Evolutionary conservation across 2,113 vertebrate genomes (phyloP), one percentile per base, ranked within the genome.

Genomic region (Serilophus lunatus): DNA sequence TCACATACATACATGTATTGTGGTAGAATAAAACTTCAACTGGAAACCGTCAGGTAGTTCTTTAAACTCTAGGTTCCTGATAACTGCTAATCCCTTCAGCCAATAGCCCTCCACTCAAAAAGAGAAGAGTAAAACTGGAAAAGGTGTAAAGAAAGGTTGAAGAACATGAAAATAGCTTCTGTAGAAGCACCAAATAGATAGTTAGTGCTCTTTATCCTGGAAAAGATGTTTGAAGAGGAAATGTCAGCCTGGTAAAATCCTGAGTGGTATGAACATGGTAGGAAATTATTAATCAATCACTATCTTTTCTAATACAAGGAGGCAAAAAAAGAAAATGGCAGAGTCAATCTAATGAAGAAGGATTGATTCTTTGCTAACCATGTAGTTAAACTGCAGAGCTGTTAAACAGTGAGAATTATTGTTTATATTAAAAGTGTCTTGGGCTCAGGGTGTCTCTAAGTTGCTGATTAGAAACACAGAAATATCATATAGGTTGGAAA

Each of bases 331-430:
- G 25, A 24, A 74, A 15, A 13, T 10, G 4, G 19, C 33, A 81
- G 31, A 38, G 28, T 68, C 88, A 93, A 29, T 81, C 44, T n/a
- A 56, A 92, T 35, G 49, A 86, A 79, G 38, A 89, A 92, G 36
- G 36, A 40, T 25, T 33, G 44, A 45, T 90, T 72, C 45, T 87
- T 90, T 11, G 42, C 38, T 65, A 56, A 64, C 12, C 49, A 26
- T 18, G 18, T 42, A 1, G 0, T 54, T 72, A 33, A 47, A 35
- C n/a, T 63, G 35, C 49, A 80, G 33, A 83, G 19, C 49, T 77
- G 64, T 84, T 59, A 69, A 83, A 69, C 68, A 50, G 31, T 64
- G 77, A 86, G 61, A 66, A 64, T 42, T 54, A 44, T 18, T 77
- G 23, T 74, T 93, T 72, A 74, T 24, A 26, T 16, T 42, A 61